These are phyloP conservation scores for Aleiodes sp. DNA, from an alignment of 1,140 invertebrate genomes.

Conservation along the genomic window DNA sequence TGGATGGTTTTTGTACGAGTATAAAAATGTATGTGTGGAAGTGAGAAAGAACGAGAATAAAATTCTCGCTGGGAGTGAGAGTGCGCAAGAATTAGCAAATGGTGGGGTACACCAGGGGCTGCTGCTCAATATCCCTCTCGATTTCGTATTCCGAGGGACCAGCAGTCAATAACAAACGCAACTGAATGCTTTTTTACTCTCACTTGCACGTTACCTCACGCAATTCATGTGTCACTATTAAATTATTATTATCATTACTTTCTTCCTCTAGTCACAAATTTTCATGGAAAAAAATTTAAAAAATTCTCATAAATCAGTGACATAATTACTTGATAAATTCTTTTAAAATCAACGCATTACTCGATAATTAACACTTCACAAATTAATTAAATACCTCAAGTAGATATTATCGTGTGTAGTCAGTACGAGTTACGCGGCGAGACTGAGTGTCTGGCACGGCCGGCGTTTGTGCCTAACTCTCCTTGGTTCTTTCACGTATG, in stretches of 20 bases:
- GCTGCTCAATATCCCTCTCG: conserved; percentile 20
- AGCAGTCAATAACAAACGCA: conserved; percentile 16
- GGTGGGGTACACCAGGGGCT: conserved; percentile 7
- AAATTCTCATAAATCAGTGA: too few relatives aligned
- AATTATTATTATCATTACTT: background rate
- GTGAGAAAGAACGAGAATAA: too few relatives aligned
- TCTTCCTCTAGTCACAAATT: too few relatives aligned
- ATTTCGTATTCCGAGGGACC: too few relatives aligned
- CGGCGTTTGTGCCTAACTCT: conserved; percentile 34
- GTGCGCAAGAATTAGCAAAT: conserved; percentile 29
- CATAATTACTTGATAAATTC: background rate
- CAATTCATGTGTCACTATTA: background rate
- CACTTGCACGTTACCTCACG: background rate
- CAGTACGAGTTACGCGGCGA: conserved; percentile 53
- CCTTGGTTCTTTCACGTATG: background rate
- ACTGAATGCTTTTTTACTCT: background rate
- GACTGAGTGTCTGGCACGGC: conserved; percentile 60
- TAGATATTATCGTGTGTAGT: background rate
- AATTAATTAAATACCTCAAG: background rate
- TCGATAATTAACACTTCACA: background rate
- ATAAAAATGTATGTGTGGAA: too few relatives aligned
- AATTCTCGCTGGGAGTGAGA: too few relatives aligned
- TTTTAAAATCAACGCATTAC: background rate
- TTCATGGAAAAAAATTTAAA: too few relatives aligned
- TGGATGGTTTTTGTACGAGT: too few relatives aligned